phyloP scores from a whole-genome alignment of 2,113 vertebrate genomes.

The Sprattus sprattus region DNA sequence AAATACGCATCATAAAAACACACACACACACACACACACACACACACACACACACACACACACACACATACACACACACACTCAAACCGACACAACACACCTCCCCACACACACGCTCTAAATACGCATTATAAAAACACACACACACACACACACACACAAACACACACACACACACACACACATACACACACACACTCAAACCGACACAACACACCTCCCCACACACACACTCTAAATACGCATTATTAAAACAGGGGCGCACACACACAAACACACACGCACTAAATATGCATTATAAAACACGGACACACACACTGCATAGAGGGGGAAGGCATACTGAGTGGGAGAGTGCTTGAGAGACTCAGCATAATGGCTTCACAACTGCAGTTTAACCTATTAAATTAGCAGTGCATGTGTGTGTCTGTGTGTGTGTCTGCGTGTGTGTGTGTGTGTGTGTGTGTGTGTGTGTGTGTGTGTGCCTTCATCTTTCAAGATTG shows the following conservation, averaged over 20 bases:
- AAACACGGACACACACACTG: background rate
- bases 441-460: conserved; percentile 8
- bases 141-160: too few species aligned
- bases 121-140: too few species aligned
- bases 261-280: background rate
- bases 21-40: background rate
- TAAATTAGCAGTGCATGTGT: background rate
- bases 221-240: background rate
- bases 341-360: background rate
- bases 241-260: too few species aligned
- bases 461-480: background rate
- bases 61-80: background rate
- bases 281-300: too few species aligned
- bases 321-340: background rate
- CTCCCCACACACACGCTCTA: too few species aligned
- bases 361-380: background rate
- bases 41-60: background rate
- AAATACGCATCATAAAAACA: too few species aligned
- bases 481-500: background rate
- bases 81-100: too few species aligned
- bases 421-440: background rate
- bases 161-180: too few species aligned
- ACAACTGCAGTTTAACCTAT: background rate
- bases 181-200: background rate
- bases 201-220: background rate